These are phyloP conservation scores for Tragelaphus strepsiceros DNA, from an alignment of 2,113 vertebrate genomes.

Conservation along the genomic window DNA sequence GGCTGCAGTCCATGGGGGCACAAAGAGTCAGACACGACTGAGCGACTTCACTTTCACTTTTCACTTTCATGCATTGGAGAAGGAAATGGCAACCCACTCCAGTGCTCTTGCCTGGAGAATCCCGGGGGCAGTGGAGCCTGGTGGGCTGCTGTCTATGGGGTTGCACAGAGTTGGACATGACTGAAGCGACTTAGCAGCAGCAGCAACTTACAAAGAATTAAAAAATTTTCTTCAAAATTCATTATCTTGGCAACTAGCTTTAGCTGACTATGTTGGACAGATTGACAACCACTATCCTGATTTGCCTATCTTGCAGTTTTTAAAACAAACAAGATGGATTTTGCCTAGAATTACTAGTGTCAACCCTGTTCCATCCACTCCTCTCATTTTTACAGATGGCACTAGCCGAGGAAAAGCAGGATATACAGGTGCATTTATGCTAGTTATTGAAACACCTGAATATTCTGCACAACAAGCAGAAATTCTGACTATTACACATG, in stretches of 20 bases:
- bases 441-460: neutral
- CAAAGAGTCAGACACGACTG: no score
- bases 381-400: neutral
- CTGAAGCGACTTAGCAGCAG: no score
- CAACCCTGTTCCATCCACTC: neutral
- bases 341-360: neutral
- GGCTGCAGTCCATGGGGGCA: no score
- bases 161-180: no score
- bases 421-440: neutral
- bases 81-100: no score
- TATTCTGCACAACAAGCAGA: neutral
- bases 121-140: no score
- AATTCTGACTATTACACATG: accelerated
- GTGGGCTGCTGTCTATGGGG: no score
- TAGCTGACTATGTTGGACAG: neutral
- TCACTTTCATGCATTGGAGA: no score
- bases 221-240: neutral
- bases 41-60: no score
- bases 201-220: neutral
- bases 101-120: no score
- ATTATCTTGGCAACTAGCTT: neutral
- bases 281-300: neutral
- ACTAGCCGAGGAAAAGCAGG: neutral
- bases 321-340: neutral
- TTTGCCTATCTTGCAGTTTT: neutral